phyloP scores from a whole-genome alignment of 2,113 vertebrate species.

The Monarcha castaneiventris region DNA sequence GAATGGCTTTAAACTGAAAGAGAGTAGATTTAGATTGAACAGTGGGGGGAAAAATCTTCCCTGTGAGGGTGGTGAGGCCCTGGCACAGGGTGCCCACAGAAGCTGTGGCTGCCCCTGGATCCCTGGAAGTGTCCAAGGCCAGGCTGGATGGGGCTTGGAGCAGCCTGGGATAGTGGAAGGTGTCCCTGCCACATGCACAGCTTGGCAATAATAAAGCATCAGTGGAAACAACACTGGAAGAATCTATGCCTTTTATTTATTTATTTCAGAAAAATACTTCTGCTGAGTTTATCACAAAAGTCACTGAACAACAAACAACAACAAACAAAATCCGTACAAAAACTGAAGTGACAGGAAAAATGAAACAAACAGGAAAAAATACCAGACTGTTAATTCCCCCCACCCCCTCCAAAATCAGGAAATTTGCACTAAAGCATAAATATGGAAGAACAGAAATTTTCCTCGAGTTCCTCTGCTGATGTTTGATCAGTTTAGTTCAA shows the following conservation, averaged over 20 bases:
- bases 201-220: background rate
- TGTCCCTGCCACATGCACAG: background rate
- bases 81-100: background rate
- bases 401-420: background rate
- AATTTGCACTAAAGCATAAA: conserved; percentile 65
- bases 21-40: background rate
- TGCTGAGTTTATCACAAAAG: conserved; percentile 73
- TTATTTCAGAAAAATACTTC: conserved; percentile 80
- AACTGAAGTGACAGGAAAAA: conserved; percentile 48
- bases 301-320: conserved; percentile 52
- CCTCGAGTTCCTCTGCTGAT: conserved; percentile 61
- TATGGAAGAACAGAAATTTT: conserved; percentile 58
- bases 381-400: background rate
- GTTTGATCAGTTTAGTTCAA: conserved; percentile 52
- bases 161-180: background rate
- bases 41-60: background rate
- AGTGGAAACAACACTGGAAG: background rate
- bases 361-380: conserved; percentile 24
- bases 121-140: background rate
- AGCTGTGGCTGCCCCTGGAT: background rate
- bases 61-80: background rate
- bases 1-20: background rate
- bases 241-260: conserved; percentile 77
- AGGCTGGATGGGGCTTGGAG: accelerated
- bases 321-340: conserved; percentile 71